Percentiles rank a stretch among this genome's conserved stretches.
These are phyloP conservation scores for zebrafish (Danio rerio) DNA, from an alignment of 2,113 vertebrate genomes.

Conservation along the genomic window DNA sequence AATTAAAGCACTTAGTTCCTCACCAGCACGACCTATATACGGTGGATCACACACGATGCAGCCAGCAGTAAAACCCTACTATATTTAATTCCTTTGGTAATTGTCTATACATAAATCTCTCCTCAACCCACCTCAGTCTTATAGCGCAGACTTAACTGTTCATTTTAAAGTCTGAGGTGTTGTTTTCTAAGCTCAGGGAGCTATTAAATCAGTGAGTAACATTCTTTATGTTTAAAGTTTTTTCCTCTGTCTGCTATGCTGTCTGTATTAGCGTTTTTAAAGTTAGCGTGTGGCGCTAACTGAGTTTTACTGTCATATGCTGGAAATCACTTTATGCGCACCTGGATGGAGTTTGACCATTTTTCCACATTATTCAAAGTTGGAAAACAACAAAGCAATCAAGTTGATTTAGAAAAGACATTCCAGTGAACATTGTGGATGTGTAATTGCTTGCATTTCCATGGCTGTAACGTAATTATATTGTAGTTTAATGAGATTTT, in stretches of 20 bases:
- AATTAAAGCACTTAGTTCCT: slow-evolving; percentile 60
- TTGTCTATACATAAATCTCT: slow-evolving; percentile 37
- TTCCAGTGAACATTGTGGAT: not conserved
- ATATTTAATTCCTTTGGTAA: slow-evolving; percentile 45
- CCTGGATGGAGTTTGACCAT: not conserved
- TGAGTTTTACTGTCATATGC: slow-evolving; percentile 28
- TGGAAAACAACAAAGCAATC: not conserved
- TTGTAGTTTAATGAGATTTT: not conserved
- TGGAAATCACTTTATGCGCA: not conserved
- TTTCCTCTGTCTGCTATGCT: slow-evolving; percentile 39
- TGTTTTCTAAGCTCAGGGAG: slow-evolving; percentile 3
- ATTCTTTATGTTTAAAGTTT: slow-evolving; percentile 44
- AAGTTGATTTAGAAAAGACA: not conserved
- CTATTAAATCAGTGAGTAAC: slow-evolving; percentile 10
- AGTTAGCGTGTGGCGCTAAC: slow-evolving; percentile 43
- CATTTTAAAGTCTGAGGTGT: slow-evolving; percentile 21
- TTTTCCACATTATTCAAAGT: slow-evolving; percentile 25
- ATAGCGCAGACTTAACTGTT: slow-evolving; percentile 49
- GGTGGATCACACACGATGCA: slow-evolving; percentile 59
- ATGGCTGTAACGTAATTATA: not conserved
- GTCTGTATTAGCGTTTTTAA: slow-evolving; percentile 5
- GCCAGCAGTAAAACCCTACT: slow-evolving; percentile 51
- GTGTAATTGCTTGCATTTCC: not conserved
- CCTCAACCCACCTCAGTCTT: slow-evolving; percentile 15
- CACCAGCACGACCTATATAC: slow-evolving; percentile 50